These are phyloP conservation scores for Colinus virginianus DNA, from an alignment of 2,113 vertebrate genomes.

Conservation along the genomic window DNA sequence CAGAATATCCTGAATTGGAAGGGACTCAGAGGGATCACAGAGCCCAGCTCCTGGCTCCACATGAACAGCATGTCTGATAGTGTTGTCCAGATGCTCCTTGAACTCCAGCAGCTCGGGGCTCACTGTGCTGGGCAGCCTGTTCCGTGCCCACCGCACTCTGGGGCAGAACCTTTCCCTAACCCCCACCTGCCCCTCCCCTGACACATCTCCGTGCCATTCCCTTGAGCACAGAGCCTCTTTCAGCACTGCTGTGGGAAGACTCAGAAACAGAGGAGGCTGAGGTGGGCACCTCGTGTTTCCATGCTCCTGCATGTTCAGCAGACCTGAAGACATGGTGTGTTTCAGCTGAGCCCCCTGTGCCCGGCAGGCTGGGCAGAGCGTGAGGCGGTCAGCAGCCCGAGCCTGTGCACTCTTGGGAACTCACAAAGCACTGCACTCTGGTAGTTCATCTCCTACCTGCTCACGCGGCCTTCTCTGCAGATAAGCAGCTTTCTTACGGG, in stretches of 20 bases:
- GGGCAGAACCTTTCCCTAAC: too few relatives aligned
- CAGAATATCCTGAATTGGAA: too few relatives aligned
- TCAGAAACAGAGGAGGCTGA: background rate
- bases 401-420: background rate
- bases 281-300: background rate
- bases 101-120: too few relatives aligned
- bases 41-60: too few relatives aligned
- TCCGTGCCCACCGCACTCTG: too few relatives aligned
- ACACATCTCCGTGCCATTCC: too few relatives aligned
- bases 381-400: background rate
- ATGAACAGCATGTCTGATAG: too few relatives aligned
- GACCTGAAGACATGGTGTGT: accelerated
- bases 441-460: background rate
- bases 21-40: too few relatives aligned
- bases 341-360: accelerated
- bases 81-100: too few relatives aligned
- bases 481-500: background rate
- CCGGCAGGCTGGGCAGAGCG: accelerated
- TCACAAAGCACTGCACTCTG: background rate
- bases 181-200: too few relatives aligned
- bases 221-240: background rate
- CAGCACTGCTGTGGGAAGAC: background rate
- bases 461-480: background rate
- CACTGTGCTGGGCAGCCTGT: too few relatives aligned
- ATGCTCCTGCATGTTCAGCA: background rate